phyloP scores from a whole-genome alignment of 2,797 vertebrate species.

The Megaceryle alcyon region DNA sequence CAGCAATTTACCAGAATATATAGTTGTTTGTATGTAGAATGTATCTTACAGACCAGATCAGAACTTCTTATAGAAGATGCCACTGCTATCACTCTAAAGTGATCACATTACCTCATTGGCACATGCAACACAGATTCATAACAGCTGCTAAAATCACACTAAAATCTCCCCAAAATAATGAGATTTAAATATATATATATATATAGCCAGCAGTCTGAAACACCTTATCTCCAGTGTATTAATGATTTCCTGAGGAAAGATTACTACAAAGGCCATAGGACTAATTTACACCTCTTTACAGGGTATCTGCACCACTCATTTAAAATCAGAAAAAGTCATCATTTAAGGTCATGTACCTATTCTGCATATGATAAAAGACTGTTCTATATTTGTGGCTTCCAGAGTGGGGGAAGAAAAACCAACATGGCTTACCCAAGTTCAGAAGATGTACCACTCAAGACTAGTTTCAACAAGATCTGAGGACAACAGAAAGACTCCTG shows the following conservation, averaged over 20 bases:
- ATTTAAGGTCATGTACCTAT: neutral
- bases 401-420: neutral
- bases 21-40: neutral
- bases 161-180: neutral
- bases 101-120: neutral
- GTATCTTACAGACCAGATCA: neutral
- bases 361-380: neutral
- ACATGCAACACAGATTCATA: neutral
- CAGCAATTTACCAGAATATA: neutral
- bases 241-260: neutral
- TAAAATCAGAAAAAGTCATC: neutral
- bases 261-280: neutral
- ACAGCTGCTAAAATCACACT: neutral
- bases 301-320: neutral
- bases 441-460: neutral
- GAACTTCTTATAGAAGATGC: neutral
- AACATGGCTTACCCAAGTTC: neutral
- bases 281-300: neutral
- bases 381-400: neutral
- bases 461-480: neutral
- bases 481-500: neutral
- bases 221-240: neutral
- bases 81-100: neutral
- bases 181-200: neutral
- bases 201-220: neutral